Evolutionary conservation across 2,888 invertebrate species (phyloP).

Genomic region (Sarcophaga caerulescens): DNA sequence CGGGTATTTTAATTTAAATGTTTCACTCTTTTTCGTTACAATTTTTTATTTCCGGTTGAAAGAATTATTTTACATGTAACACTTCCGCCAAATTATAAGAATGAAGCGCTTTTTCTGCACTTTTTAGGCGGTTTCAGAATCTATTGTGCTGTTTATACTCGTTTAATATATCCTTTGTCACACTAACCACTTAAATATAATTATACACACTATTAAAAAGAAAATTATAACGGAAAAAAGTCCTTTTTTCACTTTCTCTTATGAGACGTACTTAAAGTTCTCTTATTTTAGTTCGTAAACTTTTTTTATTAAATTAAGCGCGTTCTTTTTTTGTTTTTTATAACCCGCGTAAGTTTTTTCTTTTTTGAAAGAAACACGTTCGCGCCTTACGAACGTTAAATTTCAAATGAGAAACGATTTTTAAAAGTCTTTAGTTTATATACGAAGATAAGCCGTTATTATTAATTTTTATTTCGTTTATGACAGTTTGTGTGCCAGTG

Average conservation of each 20-base stretch:
- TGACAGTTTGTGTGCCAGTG: conserved; percentile 32
- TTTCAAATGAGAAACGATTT: conserved; percentile 79
- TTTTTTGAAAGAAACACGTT: conserved; percentile 64
- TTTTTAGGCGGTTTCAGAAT: not conserved
- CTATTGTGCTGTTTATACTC: not conserved
- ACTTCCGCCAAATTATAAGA: conserved; percentile 48
- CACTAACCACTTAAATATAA: not conserved
- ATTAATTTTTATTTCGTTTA: conserved; percentile 63
- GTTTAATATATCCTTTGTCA: conserved; percentile 5
- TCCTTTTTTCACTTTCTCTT: not conserved
- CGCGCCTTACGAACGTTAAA: conserved; percentile 73
- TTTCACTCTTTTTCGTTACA: not conserved
- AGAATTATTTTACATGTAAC: conserved; percentile 36
- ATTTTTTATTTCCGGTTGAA: conserved; percentile 44
- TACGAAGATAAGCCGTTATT: conserved; percentile 74
- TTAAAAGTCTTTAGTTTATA: conserved; percentile 77
- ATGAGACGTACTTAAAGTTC: not conserved
- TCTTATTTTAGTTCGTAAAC: no score
- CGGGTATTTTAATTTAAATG: conserved; percentile 3
- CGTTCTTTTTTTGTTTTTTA: conserved; percentile 27
- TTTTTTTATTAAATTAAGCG: not conserved
- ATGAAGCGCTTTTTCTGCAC: not conserved
- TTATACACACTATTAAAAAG: not conserved
- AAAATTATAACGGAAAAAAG: not conserved
- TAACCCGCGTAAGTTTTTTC: not conserved